Base-by-base conservation (phyloP, 2,888 invertebrate genomes). In the Catocala sponsa region DNA sequence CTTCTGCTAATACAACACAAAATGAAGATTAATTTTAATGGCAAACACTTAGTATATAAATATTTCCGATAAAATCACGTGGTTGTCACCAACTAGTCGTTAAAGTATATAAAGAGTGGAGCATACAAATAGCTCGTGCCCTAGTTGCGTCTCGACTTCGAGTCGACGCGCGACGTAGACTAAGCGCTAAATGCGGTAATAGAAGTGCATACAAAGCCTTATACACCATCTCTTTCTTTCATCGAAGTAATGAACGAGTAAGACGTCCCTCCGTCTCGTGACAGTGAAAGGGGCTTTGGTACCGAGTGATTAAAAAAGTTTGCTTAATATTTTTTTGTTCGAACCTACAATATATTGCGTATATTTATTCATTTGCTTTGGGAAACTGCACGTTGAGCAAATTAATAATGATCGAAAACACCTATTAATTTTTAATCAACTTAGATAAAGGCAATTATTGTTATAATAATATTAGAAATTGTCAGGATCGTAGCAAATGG, bases 221-320 rank as follows among this genome's bases (percentile, higher is more conserved):
- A 60, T 58, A 9, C 47, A 59, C 10, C 25, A 0, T 78, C 70
- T 74, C 72, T 68, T 58, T 78, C 68, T 55, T 51, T 62, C 59
- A 11, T 60, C 59, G 0, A 4, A 6, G 6, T 50, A 56, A 33
- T 12, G 63, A 76, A 69, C 32, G 59, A 71, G 71, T 5, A 11
- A 67, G 68, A 65, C 11, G 55, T 74, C 59, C 70, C 48, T 58
- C 76, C 57, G 65, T 79, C 80, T 79, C 74, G 48, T 71, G 76
- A 75, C 81, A 84, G 84, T 84, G 84, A 85, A 86, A 86, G 85
- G 84, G 82, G 83, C 79, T 78, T 63, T 68, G 6, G 83, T 85
- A 84, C 79, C 4, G 77, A 71, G 57, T 65, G 78, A 41, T 48
- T 54, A 72, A 76, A 78, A 59, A 56, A 35, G 33, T 53, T 55